Evolutionary conservation across 2,113 vertebrate genomes (phyloP), one percentile per base, ranked within the genome.

Genomic region (Chaenogobius annularis): DNA sequence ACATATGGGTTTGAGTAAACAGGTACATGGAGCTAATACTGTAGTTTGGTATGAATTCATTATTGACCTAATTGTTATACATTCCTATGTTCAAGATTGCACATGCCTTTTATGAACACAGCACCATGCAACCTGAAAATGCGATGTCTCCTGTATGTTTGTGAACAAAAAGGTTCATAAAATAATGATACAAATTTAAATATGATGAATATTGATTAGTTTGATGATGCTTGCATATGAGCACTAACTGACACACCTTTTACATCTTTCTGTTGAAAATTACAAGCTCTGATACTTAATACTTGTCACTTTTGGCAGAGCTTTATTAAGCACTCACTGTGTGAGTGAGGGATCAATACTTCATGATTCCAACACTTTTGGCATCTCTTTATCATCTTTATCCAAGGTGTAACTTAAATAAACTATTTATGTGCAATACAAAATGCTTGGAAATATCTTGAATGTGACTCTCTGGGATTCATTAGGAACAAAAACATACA

Each of bases 111-210:
- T 88, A 91, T 85, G 82, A 91, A 90, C 85, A 90, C 89, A 91
- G 90, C 90, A 92, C 91, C 91, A 91, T 91, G 91, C 91, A 91
- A 90, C 90, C 89, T 91, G 87, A 87, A 89, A 73, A 92, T 88
- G 89, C 86, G 78, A 83, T 79, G 89, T 85, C 74, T 87, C 78
- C 76, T 84, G 75, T 85, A 89, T 65, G 74, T 83, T 52, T 65
- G 58, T 73, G 69, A 76, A 54, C 70, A 70, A 75, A 77, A 83
- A 54, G 56, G 31, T 66, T 72, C 71, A 81, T n/a, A 71, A 77
- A 80, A 62, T 55, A 40, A 71, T 70, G 44, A 59, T 74, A 77
- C 55, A 48, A 70, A 68, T 35, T 75, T 77, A 66, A 70, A 82
- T 73, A 73, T 82, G 83, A 79, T 88, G 85, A 80, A 54, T 64